Evolutionary conservation across 2,888 invertebrate species (phyloP).

Genomic region (Lithosia quadra): DNA sequence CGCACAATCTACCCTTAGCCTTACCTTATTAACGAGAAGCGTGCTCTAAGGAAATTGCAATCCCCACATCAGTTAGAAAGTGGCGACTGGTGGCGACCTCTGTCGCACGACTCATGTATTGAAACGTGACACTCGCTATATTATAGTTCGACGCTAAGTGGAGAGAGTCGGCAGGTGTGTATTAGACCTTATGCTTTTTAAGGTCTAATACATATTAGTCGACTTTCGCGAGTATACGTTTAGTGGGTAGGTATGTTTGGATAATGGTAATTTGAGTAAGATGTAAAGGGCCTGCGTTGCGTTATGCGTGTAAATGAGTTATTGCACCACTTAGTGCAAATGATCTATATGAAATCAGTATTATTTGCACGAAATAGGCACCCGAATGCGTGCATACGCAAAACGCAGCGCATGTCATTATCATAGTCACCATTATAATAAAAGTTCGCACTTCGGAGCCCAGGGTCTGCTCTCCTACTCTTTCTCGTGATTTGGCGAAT

Average conservation of each 20-base stretch:
- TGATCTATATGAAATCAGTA: no score
- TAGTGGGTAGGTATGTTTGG: background rate
- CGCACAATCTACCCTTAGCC: background rate
- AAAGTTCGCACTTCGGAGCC: no score
- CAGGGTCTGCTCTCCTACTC: no score
- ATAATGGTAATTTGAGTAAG: no score
- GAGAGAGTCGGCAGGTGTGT: constrained; percentile 12
- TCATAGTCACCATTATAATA: no score
- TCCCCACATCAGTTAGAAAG: constrained; percentile 55
- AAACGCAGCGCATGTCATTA: no score
- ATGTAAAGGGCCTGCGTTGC: no score
- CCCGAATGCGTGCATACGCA: no score
- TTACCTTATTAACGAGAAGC: constrained; percentile 23
- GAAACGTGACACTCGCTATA: constrained; percentile 11
- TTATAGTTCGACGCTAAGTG: background rate
- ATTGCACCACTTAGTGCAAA: no score
- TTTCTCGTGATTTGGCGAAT: no score
- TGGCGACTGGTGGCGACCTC: constrained; percentile 31
- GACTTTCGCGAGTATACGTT: background rate
- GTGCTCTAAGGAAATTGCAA: constrained; percentile 61
- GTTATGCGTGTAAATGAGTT: no score
- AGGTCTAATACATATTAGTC: background rate
- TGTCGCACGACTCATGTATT: constrained; percentile 29
- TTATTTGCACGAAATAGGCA: no score
- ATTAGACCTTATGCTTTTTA: constrained; percentile 7